Conservation (phyloP, 2,888 invertebrate species). For the Nymphalis urticae region DNA sequence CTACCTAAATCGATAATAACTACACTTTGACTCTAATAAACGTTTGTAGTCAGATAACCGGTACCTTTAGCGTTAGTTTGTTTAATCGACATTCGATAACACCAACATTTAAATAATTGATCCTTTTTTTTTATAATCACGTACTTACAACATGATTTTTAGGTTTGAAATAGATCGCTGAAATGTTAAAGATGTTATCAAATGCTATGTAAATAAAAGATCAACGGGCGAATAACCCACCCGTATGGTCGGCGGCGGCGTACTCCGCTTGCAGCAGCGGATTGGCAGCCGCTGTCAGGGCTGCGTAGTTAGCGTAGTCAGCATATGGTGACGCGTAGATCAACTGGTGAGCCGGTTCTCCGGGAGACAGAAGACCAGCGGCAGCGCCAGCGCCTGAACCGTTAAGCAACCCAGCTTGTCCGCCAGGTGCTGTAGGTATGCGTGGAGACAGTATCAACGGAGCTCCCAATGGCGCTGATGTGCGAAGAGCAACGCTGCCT, state of each 20-base stretch:
- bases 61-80: constrained; percentile 69
- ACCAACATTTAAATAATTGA: constrained; percentile 27
- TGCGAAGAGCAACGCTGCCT: constrained; percentile 83
- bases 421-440: constrained; percentile 91
- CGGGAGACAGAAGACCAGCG: constrained; percentile 77
- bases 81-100: constrained; percentile 45
- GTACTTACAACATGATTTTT: not conserved
- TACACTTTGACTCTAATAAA: constrained; percentile 53
- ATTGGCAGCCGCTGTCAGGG: constrained; percentile 85
- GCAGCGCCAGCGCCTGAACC: constrained; percentile 67
- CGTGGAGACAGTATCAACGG: constrained; percentile 95
- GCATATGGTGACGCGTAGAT: constrained; percentile 93
- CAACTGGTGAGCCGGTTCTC: constrained; percentile 88
- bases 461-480: constrained; percentile 91
- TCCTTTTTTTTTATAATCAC: not conserved
- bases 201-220: constrained; percentile 49
- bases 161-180: not conserved
- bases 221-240: constrained; percentile 89
- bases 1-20: constrained; percentile 48
- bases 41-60: constrained; percentile 56
- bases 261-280: constrained; percentile 91
- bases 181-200: constrained; percentile 49
- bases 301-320: constrained; percentile 95
- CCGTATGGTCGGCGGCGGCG: constrained; percentile 93
- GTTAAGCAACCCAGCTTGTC: constrained; percentile 85